Conservation (phyloP, 2,797 vertebrate species). For the Spatula versicolor region DNA sequence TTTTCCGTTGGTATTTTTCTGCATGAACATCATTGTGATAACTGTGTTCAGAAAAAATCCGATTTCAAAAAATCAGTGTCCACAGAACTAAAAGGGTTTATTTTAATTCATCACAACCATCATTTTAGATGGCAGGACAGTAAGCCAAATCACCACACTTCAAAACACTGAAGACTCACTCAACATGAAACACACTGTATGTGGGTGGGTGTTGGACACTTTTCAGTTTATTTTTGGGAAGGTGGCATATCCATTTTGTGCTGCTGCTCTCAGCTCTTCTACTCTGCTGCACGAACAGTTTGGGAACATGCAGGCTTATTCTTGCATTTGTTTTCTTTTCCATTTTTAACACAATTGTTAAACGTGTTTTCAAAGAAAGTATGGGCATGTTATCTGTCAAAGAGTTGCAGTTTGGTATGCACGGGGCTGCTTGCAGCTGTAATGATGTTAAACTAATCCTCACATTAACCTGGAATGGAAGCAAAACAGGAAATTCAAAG, state of each 20-base stretch:
- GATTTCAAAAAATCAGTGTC: not conserved
- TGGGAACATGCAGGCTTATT: not conserved
- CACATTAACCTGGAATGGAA: slow-evolving; percentile 11
- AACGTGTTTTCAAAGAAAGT: not conserved
- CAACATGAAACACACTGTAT: not conserved
- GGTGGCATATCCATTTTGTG: too few relatives aligned
- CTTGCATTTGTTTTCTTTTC: not conserved
- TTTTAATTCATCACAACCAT: not conserved
- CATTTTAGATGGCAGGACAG: not conserved
- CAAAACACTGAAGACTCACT: not conserved
- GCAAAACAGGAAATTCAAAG: not conserved
- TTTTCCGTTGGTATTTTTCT: not conserved
- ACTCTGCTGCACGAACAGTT: not conserved
- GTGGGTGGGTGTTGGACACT: not conserved
- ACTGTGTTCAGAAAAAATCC: not conserved
- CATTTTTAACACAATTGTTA: not conserved
- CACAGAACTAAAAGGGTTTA: not conserved
- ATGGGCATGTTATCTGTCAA: not conserved
- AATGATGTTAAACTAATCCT: slow-evolving; percentile 9
- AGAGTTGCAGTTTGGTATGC: not conserved
- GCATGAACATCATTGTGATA: not conserved
- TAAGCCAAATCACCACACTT: too few relatives aligned
- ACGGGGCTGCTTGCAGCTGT: not conserved
- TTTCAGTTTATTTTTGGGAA: not conserved
- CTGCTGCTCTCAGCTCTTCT: not conserved